These are phyloP conservation scores for Orthonyx spaldingii DNA, from an alignment of 2,113 vertebrate genomes.

Conservation along the genomic window DNA sequence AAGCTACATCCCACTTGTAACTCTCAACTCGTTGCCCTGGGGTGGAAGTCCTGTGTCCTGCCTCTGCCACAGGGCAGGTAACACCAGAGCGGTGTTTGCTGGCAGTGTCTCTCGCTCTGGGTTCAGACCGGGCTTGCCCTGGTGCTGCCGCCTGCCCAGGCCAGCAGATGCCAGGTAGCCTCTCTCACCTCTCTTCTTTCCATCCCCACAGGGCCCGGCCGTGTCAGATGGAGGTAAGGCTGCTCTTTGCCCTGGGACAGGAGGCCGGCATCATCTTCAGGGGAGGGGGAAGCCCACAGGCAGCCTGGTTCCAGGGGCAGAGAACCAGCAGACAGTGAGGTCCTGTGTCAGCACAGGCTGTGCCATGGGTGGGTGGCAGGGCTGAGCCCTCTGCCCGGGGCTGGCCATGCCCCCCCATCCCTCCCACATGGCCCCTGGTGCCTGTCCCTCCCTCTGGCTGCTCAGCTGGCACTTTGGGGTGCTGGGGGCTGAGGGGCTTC, in stretches of 20 bases:
- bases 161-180: not conserved
- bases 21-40: fast-evolving
- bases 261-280: not conserved
- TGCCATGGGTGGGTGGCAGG: not conserved
- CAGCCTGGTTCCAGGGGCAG: not conserved
- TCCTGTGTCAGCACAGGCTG: constrained; percentile 1
- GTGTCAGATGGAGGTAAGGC: constrained; percentile 77
- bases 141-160: not conserved
- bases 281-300: not conserved
- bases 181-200: constrained; percentile 49
- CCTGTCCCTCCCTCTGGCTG: not conserved
- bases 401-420: not conserved
- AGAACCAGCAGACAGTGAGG: not conserved
- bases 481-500: not conserved
- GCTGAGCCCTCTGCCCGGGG: not conserved
- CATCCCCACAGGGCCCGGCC: constrained; percentile 66
- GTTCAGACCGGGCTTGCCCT: not conserved
- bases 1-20: not conserved
- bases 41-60: not conserved
- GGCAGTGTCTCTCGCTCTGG: not conserved
- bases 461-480: not conserved
- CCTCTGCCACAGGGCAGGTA: not conserved
- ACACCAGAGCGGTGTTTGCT: not conserved
- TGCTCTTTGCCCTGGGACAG: not conserved
- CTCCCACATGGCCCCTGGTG: fast-evolving